A percentile compares a stretch with the other conserved stretches of the same genome.
Conservation (phyloP, 1,140 invertebrate species). For the Palaemon carinicauda region DNA sequence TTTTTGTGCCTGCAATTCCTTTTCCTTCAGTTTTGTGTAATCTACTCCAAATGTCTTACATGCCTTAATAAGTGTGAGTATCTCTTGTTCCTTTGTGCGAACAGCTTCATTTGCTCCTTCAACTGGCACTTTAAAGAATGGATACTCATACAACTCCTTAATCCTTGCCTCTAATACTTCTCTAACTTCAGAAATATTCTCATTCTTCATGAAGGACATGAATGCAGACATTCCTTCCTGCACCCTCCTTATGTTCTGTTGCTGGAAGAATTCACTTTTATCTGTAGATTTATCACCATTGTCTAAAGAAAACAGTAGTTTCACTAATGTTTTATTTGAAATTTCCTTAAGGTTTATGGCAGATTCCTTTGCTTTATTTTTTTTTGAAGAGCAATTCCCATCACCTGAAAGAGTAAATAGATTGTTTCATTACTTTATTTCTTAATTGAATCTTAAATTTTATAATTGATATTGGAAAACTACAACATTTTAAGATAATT, state of each 20-base stretch:
- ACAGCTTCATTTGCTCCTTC: too few species aligned
- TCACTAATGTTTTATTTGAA: background rate
- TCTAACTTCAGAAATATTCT: background rate
- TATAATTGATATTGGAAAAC: too few species aligned
- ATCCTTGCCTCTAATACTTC: too few species aligned
- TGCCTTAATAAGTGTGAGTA: background rate
- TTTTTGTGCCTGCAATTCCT: background rate
- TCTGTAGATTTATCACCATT: background rate
- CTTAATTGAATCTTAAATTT: too few species aligned
- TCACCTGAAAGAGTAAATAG: background rate
- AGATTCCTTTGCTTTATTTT: background rate
- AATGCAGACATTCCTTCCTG: background rate
- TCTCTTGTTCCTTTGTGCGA: too few species aligned
- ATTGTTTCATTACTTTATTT: too few species aligned
- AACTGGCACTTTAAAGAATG: too few species aligned
- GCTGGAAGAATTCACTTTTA: background rate
- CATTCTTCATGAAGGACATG: background rate
- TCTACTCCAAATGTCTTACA: background rate
- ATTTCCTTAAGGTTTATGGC: background rate
- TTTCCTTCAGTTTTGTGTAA: background rate
- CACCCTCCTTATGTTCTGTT: background rate
- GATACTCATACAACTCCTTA: too few species aligned
- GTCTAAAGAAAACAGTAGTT: conserved; percentile 10
- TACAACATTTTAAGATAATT: too few species aligned
- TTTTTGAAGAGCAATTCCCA: background rate